Base-by-base conservation (phyloP, 2,113 vertebrate species). In the Salvelinus fontinalis region DNA sequence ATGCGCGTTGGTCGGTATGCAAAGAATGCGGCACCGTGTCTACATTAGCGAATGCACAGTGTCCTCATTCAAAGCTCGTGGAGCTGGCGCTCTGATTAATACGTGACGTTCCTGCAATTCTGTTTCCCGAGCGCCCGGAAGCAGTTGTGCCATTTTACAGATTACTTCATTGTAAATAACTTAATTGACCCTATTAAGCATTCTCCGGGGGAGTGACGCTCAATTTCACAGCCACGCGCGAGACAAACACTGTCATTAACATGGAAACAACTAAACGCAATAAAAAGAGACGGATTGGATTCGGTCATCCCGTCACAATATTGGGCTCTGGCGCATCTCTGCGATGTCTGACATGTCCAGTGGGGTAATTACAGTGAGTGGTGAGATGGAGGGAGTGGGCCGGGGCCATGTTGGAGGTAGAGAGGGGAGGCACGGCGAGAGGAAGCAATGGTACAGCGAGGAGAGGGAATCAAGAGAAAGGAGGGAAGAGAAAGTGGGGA, bases 131-230 rank as follows among this genome's bases (percentile, higher is more conserved):
- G 76, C 72, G n/a, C 2, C 14, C 39, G 67, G 75, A 84, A 57
- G 73, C 71, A 69, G 74, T 76, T 62, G 65, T 83, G 48, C 24
- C 48, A 26, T 79, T 77, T 83, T 77, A 69, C 74, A 77, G 73
- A 81, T 80, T 67, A 68, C 76, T 71, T 78, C 60, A 73, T 78
- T 80, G 76, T 84, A 75, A 79, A 78, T 86, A 71, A 80, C 78
- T 79, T 84, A 84, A 87, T 87, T 81, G 82, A 84, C 70, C 80
- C 83, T 79, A 82, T 88, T 86, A 83, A 79, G 74, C 69, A 73
- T 85, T 79, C 65, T 69, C 79, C 29, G 54, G 69, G 81, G 71
- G 51, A 39, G 78, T 59, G 8, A 44, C 26, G 80, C 70, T 67
- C 27, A 60, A 71, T 79, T 74, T 76, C 70, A 73, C 67, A 70